Conservation (phyloP, 2,888 invertebrate species). For the Polyommatus icarus region DNA sequence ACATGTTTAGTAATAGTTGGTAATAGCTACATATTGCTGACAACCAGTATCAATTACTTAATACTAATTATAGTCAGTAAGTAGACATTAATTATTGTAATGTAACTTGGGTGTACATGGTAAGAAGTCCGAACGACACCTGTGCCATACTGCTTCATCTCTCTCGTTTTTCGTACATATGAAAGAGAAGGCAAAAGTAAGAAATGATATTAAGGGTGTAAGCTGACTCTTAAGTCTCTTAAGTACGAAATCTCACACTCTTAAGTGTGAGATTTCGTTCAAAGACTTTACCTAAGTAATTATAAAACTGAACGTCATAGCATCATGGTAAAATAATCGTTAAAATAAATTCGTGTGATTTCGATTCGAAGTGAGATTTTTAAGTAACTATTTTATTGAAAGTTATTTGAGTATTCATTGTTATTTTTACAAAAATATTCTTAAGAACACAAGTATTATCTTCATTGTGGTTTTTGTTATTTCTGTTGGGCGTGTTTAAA, state of each 20-base stretch:
- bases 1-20: not conserved
- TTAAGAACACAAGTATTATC: not conserved
- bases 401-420: not conserved
- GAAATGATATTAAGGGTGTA: not conserved
- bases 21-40: not conserved
- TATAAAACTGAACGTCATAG: too few relatives aligned
- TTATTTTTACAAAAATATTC: not conserved
- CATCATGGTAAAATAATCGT: not conserved
- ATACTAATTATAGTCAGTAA: not conserved
- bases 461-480: not conserved
- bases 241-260: too few relatives aligned
- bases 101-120: not conserved
- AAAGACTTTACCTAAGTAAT: too few relatives aligned
- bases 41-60: not conserved
- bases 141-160: not conserved
- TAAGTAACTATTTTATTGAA: not conserved
- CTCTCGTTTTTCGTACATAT: not conserved
- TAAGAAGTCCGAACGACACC: not conserved
- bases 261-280: not conserved
- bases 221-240: too few relatives aligned
- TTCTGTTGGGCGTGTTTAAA: not conserved
- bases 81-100: not conserved
- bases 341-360: slow-evolving; percentile 9
- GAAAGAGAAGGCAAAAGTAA: not conserved
- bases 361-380: not conserved